phyloP scores from a whole-genome alignment of 2,797 vertebrate species.

The Myripristis jacobus region DNA sequence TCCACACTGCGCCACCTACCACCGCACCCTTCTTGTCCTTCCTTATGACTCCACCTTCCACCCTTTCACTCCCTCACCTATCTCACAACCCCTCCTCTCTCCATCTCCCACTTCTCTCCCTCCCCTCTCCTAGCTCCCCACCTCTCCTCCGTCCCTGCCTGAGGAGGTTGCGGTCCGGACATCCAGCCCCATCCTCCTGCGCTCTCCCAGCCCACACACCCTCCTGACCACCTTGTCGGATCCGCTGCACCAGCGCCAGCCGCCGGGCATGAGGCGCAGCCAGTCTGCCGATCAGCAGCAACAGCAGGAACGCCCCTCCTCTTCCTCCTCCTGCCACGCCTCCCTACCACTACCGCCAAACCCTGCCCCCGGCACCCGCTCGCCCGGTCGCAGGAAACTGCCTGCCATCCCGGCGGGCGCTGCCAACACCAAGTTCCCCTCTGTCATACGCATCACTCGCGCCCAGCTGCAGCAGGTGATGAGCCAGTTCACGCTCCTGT shows the following conservation, averaged over 20 bases:
- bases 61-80: constrained; percentile 76
- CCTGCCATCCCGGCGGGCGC: constrained; percentile 89
- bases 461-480: constrained; percentile 95
- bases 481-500: constrained; percentile 59
- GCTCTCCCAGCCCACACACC: constrained; percentile 90
- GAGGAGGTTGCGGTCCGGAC: constrained; percentile 85
- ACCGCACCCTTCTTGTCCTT: constrained; percentile 20
- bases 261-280: constrained; percentile 86
- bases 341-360: constrained; percentile 69
- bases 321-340: constrained; percentile 79
- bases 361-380: constrained; percentile 78
- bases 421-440: constrained; percentile 89
- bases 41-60: constrained; percentile 41
- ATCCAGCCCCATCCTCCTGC: constrained; percentile 86
- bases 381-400: constrained; percentile 89
- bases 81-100: constrained; percentile 84
- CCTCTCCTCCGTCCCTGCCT: constrained; percentile 90
- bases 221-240: constrained; percentile 87
- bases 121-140: constrained; percentile 88
- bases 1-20: constrained; percentile 13
- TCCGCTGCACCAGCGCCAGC: constrained; percentile 85
- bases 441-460: constrained; percentile 93
- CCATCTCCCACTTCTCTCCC: constrained; percentile 56
- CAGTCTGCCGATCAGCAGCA: constrained; percentile 87
- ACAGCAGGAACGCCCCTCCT: constrained; percentile 72